Evolutionary conservation across 2,797 vertebrate species (phyloP).

Genomic region (Lepidocolaptes lacrymiger): DNA sequence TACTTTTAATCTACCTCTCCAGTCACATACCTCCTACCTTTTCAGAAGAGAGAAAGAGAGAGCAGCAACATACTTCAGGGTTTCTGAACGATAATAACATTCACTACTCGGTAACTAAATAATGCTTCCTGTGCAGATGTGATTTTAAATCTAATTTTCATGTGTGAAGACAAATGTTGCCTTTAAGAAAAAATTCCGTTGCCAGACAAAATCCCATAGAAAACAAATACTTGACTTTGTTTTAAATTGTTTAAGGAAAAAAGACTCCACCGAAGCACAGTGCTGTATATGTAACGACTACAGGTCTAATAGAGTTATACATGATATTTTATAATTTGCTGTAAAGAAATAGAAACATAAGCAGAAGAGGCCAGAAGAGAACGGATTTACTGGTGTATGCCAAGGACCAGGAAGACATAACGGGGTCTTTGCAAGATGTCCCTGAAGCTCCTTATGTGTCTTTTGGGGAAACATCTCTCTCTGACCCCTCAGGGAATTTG

Average conservation of each 20-base stretch:
- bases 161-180: background rate
- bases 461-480: background rate
- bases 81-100: constrained; percentile 19
- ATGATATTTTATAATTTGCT: background rate
- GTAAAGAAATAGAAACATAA: background rate
- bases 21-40: background rate
- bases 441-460: background rate
- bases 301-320: background rate
- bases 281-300: background rate
- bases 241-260: background rate
- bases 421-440: background rate
- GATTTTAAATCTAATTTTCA: constrained; percentile 14
- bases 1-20: background rate
- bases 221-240: background rate
- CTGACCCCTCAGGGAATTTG: background rate
- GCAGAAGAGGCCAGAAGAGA: background rate
- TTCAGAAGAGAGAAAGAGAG: constrained; percentile 26
- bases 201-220: background rate
- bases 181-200: background rate
- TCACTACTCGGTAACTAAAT: background rate
- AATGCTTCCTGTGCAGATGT: background rate
- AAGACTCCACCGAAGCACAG: background rate
- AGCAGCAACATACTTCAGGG: background rate
- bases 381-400: background rate
- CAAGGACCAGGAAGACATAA: background rate